Base-by-base conservation (phyloP, 2,113 vertebrate genomes). In the Oriolus oriolus region DNA sequence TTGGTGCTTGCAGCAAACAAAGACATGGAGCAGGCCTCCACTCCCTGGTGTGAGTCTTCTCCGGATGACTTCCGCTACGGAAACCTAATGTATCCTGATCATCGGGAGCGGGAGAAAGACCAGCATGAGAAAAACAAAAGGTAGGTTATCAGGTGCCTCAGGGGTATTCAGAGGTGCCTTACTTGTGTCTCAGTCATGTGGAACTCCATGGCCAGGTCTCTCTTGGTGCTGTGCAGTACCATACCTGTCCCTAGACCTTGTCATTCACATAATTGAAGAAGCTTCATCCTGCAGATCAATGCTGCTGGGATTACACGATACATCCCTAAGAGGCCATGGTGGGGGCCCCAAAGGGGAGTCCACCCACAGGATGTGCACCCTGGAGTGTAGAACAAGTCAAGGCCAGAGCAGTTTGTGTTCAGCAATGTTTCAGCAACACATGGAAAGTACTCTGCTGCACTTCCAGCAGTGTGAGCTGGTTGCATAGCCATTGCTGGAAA, bases 121-220 rank as follows among this genome's bases (percentile, higher is more conserved):
- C 99, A 99, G 93, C 99, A 99, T 16, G 99, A 99, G 95, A 99
- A 99, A 97, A 99, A 99, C 97, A 99, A 99, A 96, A 98, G 99
- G 99, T 99, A 74, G 92, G 9, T 66, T 39, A 4, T 18, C 33
- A 30, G 2, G 1, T 65, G 41, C 63, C 59, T n/a, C 0, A 0
- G 14, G 23, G 12, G 6, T 11, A 1, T 21, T 33, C 17, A 50
- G 53, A 53, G 68, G 4, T 24, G 5, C 0, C 2, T 52, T 22
- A 17, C 31, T 35, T 23, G 16, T 33, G 41, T 44, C 66, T 24
- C 30, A 17, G 20, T 37, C 76, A 37, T 2, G 2, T 70, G 56
- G 42, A 61, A 21, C 20, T 45, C 30, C 28, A 8, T 16, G 64
- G 24, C 66, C 47, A 53, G 37, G 12, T 80, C 45, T 74, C 14